Conservation (phyloP, 2,113 vertebrate genomes). For the Gnathonemus longibarbis region DNA sequence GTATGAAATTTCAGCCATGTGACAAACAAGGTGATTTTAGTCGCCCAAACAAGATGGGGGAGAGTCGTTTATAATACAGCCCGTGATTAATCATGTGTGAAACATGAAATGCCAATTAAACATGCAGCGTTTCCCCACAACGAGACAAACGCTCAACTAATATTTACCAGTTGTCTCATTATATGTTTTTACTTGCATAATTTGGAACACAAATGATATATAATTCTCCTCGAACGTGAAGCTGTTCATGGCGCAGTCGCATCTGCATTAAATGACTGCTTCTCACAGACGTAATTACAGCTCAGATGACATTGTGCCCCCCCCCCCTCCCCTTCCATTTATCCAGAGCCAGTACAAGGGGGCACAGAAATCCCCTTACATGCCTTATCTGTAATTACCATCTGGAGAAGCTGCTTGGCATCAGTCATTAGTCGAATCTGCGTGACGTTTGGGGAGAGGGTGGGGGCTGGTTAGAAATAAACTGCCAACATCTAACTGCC, state of each 20-base stretch:
- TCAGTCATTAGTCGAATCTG: slow-evolving; percentile 49
- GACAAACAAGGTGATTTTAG: slow-evolving; percentile 6
- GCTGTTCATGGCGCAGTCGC: background rate
- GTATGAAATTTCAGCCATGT: background rate
- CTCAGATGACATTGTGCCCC: background rate
- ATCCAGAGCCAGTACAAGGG: background rate
- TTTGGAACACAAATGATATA: slow-evolving; percentile 9
- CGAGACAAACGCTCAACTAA: background rate
- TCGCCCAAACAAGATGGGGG: background rate
- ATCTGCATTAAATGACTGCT: slow-evolving; percentile 5
- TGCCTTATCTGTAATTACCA: slow-evolving; percentile 37
- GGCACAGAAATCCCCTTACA: slow-evolving; percentile 29
- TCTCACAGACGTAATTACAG: slow-evolving; percentile 5
- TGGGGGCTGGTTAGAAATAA: background rate
- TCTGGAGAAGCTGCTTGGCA: slow-evolving; percentile 54
- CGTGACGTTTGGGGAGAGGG: slow-evolving; percentile 25
- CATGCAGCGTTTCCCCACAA: slow-evolving; percentile 21
- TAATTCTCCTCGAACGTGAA: background rate
- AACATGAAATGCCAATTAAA: slow-evolving; percentile 19
- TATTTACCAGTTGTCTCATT: slow-evolving; percentile 21
- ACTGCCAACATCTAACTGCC: background rate
- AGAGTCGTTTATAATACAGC: background rate
- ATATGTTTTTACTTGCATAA: slow-evolving; percentile 6
- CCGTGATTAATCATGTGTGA: slow-evolving; percentile 4
- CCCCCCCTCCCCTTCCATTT: background rate